phyloP scores from a whole-genome alignment of 2,113 vertebrate genomes.

The Sitta europaea region DNA sequence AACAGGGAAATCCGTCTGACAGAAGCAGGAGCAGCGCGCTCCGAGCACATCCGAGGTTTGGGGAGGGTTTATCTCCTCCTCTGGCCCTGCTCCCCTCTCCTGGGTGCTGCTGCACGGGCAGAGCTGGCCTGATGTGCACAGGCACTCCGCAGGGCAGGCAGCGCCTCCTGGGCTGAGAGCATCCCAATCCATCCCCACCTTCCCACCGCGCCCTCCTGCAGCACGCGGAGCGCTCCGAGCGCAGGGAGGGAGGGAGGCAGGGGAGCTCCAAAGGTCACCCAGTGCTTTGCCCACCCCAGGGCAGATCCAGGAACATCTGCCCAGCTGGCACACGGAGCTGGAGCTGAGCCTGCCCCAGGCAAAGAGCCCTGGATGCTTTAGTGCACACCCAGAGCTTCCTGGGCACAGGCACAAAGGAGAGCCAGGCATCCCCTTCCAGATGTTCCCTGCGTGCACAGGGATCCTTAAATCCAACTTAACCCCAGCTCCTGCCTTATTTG shows the following conservation, averaged over 20 bases:
- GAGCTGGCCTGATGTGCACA: not conserved
- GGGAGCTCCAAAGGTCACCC: not conserved
- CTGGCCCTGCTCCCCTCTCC: not conserved
- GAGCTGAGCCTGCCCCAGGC: not conserved
- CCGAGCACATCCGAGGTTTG: not conserved
- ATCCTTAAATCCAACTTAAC: not conserved
- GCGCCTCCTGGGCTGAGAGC: not conserved
- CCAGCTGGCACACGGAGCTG: not conserved
- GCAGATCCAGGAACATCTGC: not conserved
- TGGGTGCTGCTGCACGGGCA: not conserved
- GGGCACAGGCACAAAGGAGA: not conserved
- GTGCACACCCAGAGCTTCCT: not conserved
- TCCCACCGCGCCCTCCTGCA: not conserved
- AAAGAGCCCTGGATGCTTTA: not conserved
- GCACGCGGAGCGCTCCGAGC: not conserved
- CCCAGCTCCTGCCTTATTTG: not conserved
- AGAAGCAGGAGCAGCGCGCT: not conserved
- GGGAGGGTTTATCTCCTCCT: not conserved
- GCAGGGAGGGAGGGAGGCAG: not conserved
- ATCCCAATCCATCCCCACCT: not conserved
- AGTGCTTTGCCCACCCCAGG: not conserved
- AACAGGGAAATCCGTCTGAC: conserved; percentile 20
- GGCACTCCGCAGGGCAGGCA: not conserved
- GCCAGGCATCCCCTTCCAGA: not conserved
- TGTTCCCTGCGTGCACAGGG: not conserved